phyloP scores from a whole-genome alignment of 2,113 vertebrate genomes.

The Salvator merianae region DNA sequence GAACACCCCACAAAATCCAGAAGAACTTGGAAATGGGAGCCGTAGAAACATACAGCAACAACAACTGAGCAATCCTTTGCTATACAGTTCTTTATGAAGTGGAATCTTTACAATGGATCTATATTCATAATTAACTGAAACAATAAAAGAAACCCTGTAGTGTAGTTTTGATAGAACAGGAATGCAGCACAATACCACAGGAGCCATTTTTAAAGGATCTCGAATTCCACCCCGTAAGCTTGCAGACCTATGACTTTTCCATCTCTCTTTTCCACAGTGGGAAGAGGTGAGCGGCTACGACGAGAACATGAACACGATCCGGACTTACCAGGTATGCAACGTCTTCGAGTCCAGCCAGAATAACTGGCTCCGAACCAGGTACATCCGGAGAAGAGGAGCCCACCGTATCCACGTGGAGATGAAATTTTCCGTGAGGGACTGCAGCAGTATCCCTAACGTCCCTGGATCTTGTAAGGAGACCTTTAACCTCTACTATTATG shows the following conservation, averaged over 20 bases:
- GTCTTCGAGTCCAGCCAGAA: constrained; percentile 94
- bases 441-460: constrained; percentile 94
- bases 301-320: constrained; percentile 97
- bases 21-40: too few species aligned
- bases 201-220: too few species aligned
- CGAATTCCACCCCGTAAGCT: too few species aligned
- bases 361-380: constrained; percentile 96
- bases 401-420: constrained; percentile 97
- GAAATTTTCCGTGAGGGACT: constrained; percentile 97
- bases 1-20: too few species aligned
- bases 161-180: too few species aligned
- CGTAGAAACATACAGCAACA: too few species aligned
- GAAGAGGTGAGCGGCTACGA: constrained; percentile 98
- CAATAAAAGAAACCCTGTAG: too few species aligned
- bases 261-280: constrained; percentile 79
- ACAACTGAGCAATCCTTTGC: too few species aligned
- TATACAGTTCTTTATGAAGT: too few species aligned
- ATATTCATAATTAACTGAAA: too few species aligned
- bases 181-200: too few species aligned
- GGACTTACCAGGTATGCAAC: constrained; percentile 97
- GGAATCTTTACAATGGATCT: too few species aligned
- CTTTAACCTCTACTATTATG: constrained; percentile 94
- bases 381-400: constrained; percentile 85
- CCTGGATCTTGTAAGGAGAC: constrained; percentile 98
- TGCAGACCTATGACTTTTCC: constrained; percentile 25